Conservation (phyloP, 2,888 invertebrate species). For the Trachelus iudaicus region DNA sequence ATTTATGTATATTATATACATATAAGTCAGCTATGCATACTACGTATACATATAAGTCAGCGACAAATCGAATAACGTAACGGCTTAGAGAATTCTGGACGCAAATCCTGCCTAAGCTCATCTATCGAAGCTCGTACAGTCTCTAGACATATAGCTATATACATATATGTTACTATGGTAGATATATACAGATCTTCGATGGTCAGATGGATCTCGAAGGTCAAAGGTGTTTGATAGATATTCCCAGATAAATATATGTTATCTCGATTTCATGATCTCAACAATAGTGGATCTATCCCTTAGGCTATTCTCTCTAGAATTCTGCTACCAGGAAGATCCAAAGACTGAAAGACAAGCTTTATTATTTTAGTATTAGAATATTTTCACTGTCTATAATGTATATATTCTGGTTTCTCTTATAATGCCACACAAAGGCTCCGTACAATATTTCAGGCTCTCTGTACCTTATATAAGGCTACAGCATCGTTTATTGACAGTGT, state of each 20-base stretch:
- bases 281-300: background rate
- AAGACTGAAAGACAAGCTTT: background rate
- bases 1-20: background rate
- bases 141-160: background rate
- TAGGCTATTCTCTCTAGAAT: background rate
- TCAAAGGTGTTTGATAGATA: conserved; percentile 47
- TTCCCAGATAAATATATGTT: conserved; percentile 37
- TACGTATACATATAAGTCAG: background rate
- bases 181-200: conserved; percentile 36
- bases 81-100: background rate
- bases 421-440: background rate
- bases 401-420: background rate
- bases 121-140: background rate
- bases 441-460: background rate
- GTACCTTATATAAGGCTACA: background rate
- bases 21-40: background rate
- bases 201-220: conserved; percentile 43
- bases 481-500: conserved; percentile 4
- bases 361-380: background rate
- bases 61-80: background rate
- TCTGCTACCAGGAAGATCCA: background rate
- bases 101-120: background rate
- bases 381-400: background rate
- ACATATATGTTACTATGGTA: conserved; percentile 13
- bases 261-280: conserved; percentile 40